These are phyloP conservation scores for Mactra quadrangularis DNA, from an alignment of 1,140 invertebrate species.

Conservation along the genomic window DNA sequence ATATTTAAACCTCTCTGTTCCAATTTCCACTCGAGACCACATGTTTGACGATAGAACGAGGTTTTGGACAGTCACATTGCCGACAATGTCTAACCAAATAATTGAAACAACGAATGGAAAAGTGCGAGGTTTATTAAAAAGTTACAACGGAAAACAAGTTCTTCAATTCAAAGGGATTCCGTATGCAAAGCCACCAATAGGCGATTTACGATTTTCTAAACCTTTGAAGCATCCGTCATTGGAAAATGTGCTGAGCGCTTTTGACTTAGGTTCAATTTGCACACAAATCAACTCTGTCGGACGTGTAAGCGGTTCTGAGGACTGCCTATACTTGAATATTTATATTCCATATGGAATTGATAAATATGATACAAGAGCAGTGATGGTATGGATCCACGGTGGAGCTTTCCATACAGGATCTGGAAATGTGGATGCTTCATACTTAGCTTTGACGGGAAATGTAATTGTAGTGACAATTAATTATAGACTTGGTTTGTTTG, in stretches of 20 bases:
- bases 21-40: background rate
- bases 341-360: conserved; percentile 87
- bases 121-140: too few relatives aligned
- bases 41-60: conserved; percentile 28
- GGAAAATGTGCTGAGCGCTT: background rate
- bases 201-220: conserved; percentile 2
- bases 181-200: conserved; percentile 25
- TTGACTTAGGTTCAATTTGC: background rate
- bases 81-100: background rate
- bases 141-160: too few relatives aligned
- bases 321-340: conserved; percentile 6
- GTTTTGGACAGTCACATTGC: conserved; percentile 32
- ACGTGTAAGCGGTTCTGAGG: background rate
- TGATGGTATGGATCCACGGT: conserved; percentile 98
- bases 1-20: conserved; percentile 25
- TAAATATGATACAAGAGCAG: conserved; percentile 87
- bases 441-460: conserved; percentile 89
- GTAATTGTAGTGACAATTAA: conserved; percentile 90
- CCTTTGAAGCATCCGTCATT: background rate
- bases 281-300: background rate
- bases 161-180: too few relatives aligned
- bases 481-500: conserved; percentile 92
- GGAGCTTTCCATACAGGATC: conserved; percentile 95
- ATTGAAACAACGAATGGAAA: too few relatives aligned
- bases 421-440: conserved; percentile 93